phyloP scores from a whole-genome alignment of 2,888 invertebrate species.

The Zaprionus lineosus region DNA sequence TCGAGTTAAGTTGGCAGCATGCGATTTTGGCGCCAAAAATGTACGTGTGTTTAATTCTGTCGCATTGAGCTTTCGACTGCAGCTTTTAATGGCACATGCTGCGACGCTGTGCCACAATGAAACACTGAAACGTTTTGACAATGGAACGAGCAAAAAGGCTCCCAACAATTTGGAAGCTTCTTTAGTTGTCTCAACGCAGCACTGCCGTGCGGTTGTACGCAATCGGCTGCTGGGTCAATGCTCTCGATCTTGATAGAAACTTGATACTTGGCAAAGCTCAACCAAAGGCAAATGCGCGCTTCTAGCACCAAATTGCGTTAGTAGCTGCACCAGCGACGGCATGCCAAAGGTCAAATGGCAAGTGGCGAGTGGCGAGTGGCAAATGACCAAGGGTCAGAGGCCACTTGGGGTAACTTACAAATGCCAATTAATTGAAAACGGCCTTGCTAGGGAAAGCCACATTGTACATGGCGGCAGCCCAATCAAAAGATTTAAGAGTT shows the following conservation, averaged over 20 bases:
- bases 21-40: constrained; percentile 53
- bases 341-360: constrained; percentile 32
- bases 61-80: constrained; percentile 28
- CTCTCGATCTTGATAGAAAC: too few relatives aligned
- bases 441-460: too few relatives aligned
- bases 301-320: too few relatives aligned
- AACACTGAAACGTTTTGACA: constrained; percentile 34
- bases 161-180: constrained; percentile 10
- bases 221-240: too few relatives aligned
- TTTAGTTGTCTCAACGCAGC: constrained; percentile 25
- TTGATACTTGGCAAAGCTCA: too few relatives aligned
- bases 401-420: constrained; percentile 16
- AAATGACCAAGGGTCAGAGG: constrained; percentile 4
- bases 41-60: constrained; percentile 26
- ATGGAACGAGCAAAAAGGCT: constrained; percentile 30
- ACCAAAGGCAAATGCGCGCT: too few relatives aligned
- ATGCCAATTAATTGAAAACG: constrained; percentile 12
- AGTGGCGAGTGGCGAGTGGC: constrained; percentile 10
- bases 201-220: background rate
- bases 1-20: constrained; percentile 30
- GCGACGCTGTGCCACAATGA: too few relatives aligned
- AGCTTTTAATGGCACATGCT: constrained; percentile 23
- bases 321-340: too few relatives aligned
- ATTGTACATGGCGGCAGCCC: too few relatives aligned
- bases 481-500: too few relatives aligned